Base-by-base conservation (phyloP, 2,113 vertebrate genomes). In the Stigmatopora nigra region DNA sequence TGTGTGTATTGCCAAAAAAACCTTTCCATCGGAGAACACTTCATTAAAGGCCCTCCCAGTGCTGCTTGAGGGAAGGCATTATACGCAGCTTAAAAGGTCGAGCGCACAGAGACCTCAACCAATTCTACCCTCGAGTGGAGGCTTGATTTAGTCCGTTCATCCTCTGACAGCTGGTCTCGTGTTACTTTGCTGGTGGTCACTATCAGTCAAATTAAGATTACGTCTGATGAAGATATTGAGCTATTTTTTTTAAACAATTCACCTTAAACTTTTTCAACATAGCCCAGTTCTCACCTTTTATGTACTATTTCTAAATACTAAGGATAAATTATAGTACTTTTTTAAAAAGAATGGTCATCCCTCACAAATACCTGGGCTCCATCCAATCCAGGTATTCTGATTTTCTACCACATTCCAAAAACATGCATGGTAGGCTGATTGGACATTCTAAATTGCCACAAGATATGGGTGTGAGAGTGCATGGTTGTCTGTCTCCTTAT, bases 21-120 rank as follows among this genome's bases (percentile, higher is more conserved):
- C 70, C 71, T 82, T 75, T 78, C 79, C 85, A 88, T 86, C 84
- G 88, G 82, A 88, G 82, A 86, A 76, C 81, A 83, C 84, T 88
- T 89, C 82, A 89, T 90, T 85, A 84, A 72, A 75, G 65, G 47
- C 71, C n/a, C 79, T 61, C 71, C 73, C 58, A 31, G 16, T 58
- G 57, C 69, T 19, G 69, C 76, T 83, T 80, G 46, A 41, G 63
- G 77, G 68, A 77, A 72, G 78, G 82, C 83, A 82, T 87, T 82
- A 84, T 83, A 82, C 76, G 81, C 19, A 61, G 59, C 36, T 61
- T 19, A 19, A 61, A 79, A 85, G 78, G 79, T 74, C n/a, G 75
- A 76, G 80, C 79, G 65, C 67, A 63, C 73, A 73, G 79, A 77
- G 77, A 67, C 76, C 65, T 3, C 60, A 62, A 72, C 62, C 72